phyloP scores from a whole-genome alignment of 1,140 invertebrate species.

The Daktulosphaira vitifoliae region DNA sequence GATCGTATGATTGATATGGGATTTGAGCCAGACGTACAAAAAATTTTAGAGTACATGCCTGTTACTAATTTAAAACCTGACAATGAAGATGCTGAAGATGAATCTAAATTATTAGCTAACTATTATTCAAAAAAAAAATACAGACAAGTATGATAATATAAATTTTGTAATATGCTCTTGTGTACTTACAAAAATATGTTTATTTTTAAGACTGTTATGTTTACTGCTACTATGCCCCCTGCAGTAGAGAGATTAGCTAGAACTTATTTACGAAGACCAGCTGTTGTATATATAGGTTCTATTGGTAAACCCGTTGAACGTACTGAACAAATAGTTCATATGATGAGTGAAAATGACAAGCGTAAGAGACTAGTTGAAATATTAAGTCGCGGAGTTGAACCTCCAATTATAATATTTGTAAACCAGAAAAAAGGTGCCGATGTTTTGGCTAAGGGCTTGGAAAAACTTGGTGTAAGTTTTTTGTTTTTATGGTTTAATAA shows the following conservation, averaged over 20 bases:
- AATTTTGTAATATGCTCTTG: constrained; percentile 19
- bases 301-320: constrained; percentile 95
- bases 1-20: constrained; percentile 99
- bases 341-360: constrained; percentile 91
- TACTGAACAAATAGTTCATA: constrained; percentile 94
- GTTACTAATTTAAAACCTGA: constrained; percentile 98
- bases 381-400: constrained; percentile 76
- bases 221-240: constrained; percentile 99
- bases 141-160: constrained; percentile 70
- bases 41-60: constrained; percentile 97
- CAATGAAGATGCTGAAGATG: constrained; percentile 96
- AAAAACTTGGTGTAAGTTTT: constrained; percentile 77
- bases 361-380: constrained; percentile 81
- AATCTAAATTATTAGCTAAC: constrained; percentile 79
- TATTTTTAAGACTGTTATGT: constrained; percentile 86
- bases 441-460: constrained; percentile 90
- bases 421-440: constrained; percentile 99
- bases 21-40: constrained; percentile 96
- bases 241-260: constrained; percentile 92
- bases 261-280: constrained; percentile 88
- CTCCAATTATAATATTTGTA: constrained; percentile 98
- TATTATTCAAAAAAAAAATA: constrained; percentile 97
- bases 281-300: constrained; percentile 97
- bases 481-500: background rate
- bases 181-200: background rate